Evolutionary conservation across 2,888 invertebrate species (phyloP).

Genomic region (Cheilosia grossa): DNA sequence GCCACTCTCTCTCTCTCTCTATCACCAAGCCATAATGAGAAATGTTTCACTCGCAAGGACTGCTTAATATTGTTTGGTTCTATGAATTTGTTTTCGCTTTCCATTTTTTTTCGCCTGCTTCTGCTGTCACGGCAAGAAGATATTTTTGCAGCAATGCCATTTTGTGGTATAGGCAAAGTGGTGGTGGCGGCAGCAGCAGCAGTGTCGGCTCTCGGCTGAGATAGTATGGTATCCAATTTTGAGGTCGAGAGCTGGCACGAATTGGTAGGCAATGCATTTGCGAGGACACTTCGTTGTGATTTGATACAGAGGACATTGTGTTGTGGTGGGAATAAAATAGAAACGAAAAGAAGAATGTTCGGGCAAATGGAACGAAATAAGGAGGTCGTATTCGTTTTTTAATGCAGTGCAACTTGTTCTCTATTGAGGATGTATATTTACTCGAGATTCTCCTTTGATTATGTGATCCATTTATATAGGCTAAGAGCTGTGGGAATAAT

Average conservation of each 20-base stretch:
- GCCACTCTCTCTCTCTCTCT: neutral
- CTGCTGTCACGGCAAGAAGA: slow-evolving; percentile 43
- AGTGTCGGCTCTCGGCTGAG: slow-evolving; percentile 10
- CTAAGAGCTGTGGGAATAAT: slow-evolving; percentile 49
- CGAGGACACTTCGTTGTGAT: slow-evolving; percentile 63
- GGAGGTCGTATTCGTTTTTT: slow-evolving; percentile 23
- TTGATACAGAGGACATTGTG: slow-evolving; percentile 60
- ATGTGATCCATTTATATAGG: slow-evolving; percentile 31
- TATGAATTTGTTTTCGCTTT: slow-evolving; percentile 11
- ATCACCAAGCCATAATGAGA: slow-evolving; percentile 61
- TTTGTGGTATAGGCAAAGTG: neutral
- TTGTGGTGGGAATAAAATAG: slow-evolving; percentile 13
- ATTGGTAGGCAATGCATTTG: slow-evolving; percentile 68
- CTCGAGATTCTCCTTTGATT: slow-evolving; percentile 51
- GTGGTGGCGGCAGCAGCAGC: neutral
- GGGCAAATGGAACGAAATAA: slow-evolving; percentile 50
- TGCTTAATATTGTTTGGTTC: slow-evolving; percentile 61
- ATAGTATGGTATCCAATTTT: slow-evolving; percentile 52
- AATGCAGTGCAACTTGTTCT: slow-evolving; percentile 43
- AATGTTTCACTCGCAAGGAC: slow-evolving; percentile 66
- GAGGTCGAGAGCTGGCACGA: slow-evolving; percentile 68
- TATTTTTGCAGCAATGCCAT: slow-evolving; percentile 24
- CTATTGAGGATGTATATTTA: slow-evolving; percentile 42
- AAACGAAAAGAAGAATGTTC: slow-evolving; percentile 1
- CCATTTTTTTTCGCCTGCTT: neutral